Evolutionary conservation across 2,113 vertebrate species (phyloP).

Genomic region (Melanocharis versteri): DNA sequence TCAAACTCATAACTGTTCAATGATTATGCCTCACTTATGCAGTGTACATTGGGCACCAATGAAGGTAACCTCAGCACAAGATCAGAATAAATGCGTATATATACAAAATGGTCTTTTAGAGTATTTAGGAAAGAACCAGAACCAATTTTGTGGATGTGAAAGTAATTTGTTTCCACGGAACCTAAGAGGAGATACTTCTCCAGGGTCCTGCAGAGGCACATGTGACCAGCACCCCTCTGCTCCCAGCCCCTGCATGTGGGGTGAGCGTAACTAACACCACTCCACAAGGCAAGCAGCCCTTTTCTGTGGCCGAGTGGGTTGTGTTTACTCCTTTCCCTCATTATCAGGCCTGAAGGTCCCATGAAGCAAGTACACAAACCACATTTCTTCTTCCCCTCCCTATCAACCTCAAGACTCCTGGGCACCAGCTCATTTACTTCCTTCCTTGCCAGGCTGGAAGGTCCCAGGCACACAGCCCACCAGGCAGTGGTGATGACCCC

Average conservation of each 20-base stretch:
- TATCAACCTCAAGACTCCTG: not conserved
- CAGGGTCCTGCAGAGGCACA: not conserved
- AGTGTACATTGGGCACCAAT: not conserved
- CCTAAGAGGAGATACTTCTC: not conserved
- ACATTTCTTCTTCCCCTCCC: not conserved
- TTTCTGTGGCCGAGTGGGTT: not conserved
- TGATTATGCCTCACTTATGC: not conserved
- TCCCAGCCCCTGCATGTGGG: not conserved
- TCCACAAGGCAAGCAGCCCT: not conserved
- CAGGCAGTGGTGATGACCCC: not conserved
- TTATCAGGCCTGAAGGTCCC: not conserved
- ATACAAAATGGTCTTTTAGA: not conserved
- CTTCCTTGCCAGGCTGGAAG: not conserved
- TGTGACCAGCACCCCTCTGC: accelerated
- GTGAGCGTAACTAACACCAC: not conserved
- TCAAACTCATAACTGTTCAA: not conserved
- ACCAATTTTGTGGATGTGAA: not conserved
- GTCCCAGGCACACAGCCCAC: accelerated
- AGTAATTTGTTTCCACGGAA: not conserved
- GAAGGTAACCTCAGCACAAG: not conserved
- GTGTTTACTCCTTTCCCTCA: not conserved
- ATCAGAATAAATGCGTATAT: not conserved
- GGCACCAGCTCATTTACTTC: not conserved
- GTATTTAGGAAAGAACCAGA: not conserved
- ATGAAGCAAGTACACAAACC: not conserved